A percentile compares a stretch with the other conserved stretches of the same genome.
These are phyloP conservation scores for Torymus auratus DNA, from an alignment of 2,888 invertebrate species.

Conservation along the genomic window DNA sequence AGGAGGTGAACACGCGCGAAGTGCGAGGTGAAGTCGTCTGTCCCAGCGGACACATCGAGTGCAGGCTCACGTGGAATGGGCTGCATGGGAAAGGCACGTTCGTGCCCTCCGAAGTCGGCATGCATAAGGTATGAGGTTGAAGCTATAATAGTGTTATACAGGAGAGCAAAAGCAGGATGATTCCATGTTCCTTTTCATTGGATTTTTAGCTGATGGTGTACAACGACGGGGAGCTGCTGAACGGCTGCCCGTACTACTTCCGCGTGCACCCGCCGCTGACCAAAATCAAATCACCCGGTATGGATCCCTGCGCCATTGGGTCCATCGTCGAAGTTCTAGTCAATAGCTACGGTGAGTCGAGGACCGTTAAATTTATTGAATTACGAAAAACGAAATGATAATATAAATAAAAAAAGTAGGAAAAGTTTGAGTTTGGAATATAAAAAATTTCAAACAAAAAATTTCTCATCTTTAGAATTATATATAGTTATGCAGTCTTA, in stretches of 20 bases:
- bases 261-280: slow-evolving; percentile 91
- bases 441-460: too few species aligned
- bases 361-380: not conserved
- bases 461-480: too few species aligned
- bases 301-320: slow-evolving; percentile 96
- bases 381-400: too few species aligned
- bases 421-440: too few species aligned
- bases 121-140: slow-evolving; percentile 85
- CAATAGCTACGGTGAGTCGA: slow-evolving; percentile 84
- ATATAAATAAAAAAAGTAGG: too few species aligned
- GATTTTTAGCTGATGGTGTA: slow-evolving; percentile 78
- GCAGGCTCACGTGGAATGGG: slow-evolving; percentile 76
- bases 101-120: slow-evolving; percentile 92
- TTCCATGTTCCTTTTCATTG: slow-evolving; percentile 56
- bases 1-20: slow-evolving; percentile 84
- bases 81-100: slow-evolving; percentile 87
- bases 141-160: not conserved
- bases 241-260: slow-evolving; percentile 85
- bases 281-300: slow-evolving; percentile 92
- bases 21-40: slow-evolving; percentile 88
- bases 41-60: slow-evolving; percentile 83
- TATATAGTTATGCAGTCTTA: too few species aligned
- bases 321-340: slow-evolving; percentile 96
- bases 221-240: slow-evolving; percentile 80
- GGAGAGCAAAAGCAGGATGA: too few species aligned